Percentiles rank a stretch among this genome's conserved stretches.
These are phyloP conservation scores for Labeo catla DNA, from an alignment of 2,113 vertebrate genomes.

Conservation along the genomic window DNA sequence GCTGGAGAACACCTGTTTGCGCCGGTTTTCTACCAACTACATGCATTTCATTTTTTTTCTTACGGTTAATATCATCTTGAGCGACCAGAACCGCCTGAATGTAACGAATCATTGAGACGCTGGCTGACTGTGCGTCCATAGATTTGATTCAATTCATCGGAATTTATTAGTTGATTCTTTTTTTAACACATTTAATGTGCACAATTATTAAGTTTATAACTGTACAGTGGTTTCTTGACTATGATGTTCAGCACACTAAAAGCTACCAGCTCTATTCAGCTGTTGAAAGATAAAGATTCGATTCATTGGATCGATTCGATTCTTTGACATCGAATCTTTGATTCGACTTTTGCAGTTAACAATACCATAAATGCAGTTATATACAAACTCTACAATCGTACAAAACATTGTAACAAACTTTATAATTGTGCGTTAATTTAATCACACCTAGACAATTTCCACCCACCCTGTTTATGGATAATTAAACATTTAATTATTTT, in stretches of 20 bases:
- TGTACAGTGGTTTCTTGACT: background rate
- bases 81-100: background rate
- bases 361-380: background rate
- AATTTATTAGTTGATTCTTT: background rate
- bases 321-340: background rate
- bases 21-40: background rate
- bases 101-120: background rate
- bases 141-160: background rate
- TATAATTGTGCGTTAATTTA: no score
- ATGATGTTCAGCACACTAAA: background rate
- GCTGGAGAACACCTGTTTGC: constrained; percentile 31
- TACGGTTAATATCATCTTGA: background rate
- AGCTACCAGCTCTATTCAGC: background rate
- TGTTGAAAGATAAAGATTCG: background rate
- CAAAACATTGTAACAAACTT: no score
- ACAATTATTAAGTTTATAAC: background rate
- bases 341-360: background rate
- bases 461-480: no score
- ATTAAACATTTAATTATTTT: no score
- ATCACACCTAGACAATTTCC: no score
- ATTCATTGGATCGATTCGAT: background rate
- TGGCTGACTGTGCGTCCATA: background rate
- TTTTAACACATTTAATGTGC: background rate
- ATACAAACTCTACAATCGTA: no score
- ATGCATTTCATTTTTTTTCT: background rate